Evolutionary conservation across 2,888 invertebrate species (phyloP).

Genomic region (Ethmia dodecea): DNA sequence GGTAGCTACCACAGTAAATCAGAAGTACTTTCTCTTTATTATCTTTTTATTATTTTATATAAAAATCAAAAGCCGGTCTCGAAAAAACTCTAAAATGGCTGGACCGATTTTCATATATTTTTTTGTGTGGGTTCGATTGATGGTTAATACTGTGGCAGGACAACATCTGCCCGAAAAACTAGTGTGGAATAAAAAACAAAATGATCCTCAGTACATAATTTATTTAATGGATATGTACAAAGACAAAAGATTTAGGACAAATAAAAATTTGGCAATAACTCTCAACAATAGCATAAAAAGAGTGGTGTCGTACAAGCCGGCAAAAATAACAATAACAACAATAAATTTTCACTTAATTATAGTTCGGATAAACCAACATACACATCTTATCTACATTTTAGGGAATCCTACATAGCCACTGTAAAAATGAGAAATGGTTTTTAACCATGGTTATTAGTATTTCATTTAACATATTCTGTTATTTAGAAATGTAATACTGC

Average conservation of each 20-base stretch:
- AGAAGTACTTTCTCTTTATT: too few relatives aligned
- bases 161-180: too few relatives aligned
- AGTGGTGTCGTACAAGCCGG: constrained; percentile 55
- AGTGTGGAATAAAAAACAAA: constrained; percentile 41
- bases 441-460: too few relatives aligned
- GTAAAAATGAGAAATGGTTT: too few relatives aligned
- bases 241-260: constrained; percentile 63
- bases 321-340: constrained; percentile 63
- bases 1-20: too few relatives aligned
- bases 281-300: constrained; percentile 66
- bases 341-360: constrained; percentile 49
- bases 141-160: too few relatives aligned
- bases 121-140: too few relatives aligned
- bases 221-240: constrained; percentile 75
- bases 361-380: constrained; percentile 41
- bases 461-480: too few relatives aligned
- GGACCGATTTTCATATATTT: too few relatives aligned
- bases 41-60: too few relatives aligned
- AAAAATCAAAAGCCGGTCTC: too few relatives aligned
- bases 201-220: constrained; percentile 65
- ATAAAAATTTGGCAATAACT: constrained; percentile 73
- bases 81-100: too few relatives aligned
- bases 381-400: constrained; percentile 21
- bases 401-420: constrained; percentile 29
- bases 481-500: neutral